Evolutionary conservation across 2,113 vertebrate species (phyloP), one percentile per base, ranked within the genome.

Genomic region (Oryzias melastigma): DNA sequence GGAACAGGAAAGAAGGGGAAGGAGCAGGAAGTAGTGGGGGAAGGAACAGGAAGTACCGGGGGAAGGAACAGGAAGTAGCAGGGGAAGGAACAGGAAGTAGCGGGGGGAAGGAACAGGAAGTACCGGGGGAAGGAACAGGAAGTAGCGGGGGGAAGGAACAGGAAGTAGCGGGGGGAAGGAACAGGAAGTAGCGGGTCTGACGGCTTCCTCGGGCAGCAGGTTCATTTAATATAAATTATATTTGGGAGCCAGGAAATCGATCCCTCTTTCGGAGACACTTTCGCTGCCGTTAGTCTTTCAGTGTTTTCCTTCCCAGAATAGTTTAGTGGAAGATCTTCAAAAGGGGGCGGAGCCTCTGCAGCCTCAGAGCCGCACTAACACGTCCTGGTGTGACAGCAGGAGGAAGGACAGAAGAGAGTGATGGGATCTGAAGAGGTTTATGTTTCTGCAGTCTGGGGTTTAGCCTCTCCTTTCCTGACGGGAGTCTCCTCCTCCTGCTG

Each of bases 381-480:
- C 94, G 93, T 94, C 92, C 90, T 77, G 68, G 76, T 75, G 79
- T 80, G 77, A 84, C 72, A 77, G 78, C 73, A 52, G 71, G 68
- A 73, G 52, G 60, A 63, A 69, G 67, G 57, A 58, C 71, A 65
- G 71, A 58, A 73, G 62, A 66, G 63, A 62, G 66, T 50, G 71
- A 73, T 47, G 52, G 68, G 67, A 61, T 47, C 58, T 50, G 75
- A 62, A 72, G 49, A 61, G 59, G 86, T 94, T 93, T 97, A 97
- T 85, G 93, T 95, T 87, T 95, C 92, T 79, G 90, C 90, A 73
- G 90, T 90, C 78, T 90, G 90, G 85, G 90, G 83, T 86, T 93
- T 89, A 66, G 87, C 88, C 63, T 54, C 68, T 61, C 85, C 72
- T 86, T 90, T 84, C 72, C 78, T 85, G 48, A 59, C 58, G 49